Evolutionary conservation across 2,113 vertebrate species (phyloP).

Genomic region (Myrmophylax atrothorax): DNA sequence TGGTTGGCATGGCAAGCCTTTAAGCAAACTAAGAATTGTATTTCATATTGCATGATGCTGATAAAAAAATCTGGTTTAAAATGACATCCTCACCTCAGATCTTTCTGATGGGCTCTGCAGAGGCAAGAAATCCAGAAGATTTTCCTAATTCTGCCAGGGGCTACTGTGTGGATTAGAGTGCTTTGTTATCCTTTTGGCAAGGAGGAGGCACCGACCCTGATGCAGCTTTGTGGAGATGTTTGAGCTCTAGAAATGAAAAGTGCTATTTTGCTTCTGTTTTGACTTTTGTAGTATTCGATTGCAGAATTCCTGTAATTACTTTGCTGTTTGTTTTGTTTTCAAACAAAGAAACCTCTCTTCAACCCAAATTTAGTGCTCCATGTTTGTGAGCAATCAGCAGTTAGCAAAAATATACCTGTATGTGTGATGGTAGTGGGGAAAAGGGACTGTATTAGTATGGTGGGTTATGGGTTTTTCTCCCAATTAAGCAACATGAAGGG

Average conservation of each 20-base stretch:
- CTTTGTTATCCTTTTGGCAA: background rate
- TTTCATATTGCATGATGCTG: background rate
- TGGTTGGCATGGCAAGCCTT: background rate
- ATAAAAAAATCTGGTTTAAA: background rate
- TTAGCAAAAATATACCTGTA: background rate
- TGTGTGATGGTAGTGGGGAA: background rate
- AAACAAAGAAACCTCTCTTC: background rate
- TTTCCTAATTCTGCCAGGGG: background rate
- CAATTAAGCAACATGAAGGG: background rate
- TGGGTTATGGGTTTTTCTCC: background rate
- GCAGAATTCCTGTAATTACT: background rate
- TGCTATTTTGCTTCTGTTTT: slow-evolving; percentile 3
- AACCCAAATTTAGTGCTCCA: background rate
- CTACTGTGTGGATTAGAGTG: background rate
- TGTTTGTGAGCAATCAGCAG: background rate
- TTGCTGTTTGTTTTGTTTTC: slow-evolving; percentile 30
- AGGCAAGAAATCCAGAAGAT: background rate
- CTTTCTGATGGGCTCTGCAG: background rate
- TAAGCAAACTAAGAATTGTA: background rate
- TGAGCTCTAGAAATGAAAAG: background rate
- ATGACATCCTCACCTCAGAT: background rate
- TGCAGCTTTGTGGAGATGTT: background rate
- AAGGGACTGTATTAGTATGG: background rate
- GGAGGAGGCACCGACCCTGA: background rate
- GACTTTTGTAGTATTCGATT: background rate